Evolutionary conservation across 2,888 invertebrate genomes (phyloP).

Genomic region (Spilosoma lubricipeda): DNA sequence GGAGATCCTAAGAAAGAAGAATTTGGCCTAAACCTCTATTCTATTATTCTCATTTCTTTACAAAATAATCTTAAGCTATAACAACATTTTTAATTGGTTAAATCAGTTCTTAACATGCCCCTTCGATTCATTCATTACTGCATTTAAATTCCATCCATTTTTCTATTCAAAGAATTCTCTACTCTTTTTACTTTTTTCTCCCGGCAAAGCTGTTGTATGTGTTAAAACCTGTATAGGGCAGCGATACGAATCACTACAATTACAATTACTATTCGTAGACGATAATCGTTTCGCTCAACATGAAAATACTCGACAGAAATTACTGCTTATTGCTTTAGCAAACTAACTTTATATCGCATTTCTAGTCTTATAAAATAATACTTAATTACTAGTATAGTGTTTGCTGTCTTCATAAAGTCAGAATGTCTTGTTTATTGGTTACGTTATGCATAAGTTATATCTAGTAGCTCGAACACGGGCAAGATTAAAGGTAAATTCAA

Average conservation of each 20-base stretch:
- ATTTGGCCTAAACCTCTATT: no score
- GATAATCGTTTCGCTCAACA: constrained; percentile 25
- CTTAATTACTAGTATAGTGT: constrained; percentile 22
- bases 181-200: background rate
- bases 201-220: constrained; percentile 15
- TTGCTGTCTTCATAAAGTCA: constrained; percentile 21
- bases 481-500: background rate
- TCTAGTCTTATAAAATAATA: constrained; percentile 6
- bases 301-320: constrained; percentile 17
- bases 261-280: constrained; percentile 54
- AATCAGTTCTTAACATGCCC: background rate
- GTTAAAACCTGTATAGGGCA: constrained; percentile 57
- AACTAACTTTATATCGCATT: constrained; percentile 1
- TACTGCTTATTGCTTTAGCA: background rate
- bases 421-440: constrained; percentile 22
- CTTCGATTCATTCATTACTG: background rate
- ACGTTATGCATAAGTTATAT: constrained; percentile 13
- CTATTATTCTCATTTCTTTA: background rate
- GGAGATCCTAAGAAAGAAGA: no score
- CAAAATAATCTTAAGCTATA: background rate
- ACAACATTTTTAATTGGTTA: background rate
- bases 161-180: background rate
- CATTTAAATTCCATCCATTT: background rate
- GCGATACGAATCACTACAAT: constrained; percentile 72
- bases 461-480: background rate